Conservation (phyloP, 92 coral and sea anemone genomes). For the Porites cylindrica region DNA sequence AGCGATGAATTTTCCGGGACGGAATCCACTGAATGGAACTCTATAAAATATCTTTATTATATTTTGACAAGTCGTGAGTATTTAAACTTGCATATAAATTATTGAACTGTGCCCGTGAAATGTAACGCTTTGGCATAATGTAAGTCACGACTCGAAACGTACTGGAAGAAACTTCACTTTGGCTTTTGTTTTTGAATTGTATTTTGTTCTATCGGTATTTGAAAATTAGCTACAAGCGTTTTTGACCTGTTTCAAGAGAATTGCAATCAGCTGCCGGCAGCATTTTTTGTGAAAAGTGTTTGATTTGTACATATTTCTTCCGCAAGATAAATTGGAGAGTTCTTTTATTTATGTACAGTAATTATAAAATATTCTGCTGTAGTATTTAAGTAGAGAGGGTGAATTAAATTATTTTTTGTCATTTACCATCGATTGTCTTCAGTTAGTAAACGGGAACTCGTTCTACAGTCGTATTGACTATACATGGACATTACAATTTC, state of each 20-base stretch:
- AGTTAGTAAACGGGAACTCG: no score
- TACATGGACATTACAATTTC: no score
- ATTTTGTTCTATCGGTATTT: neutral
- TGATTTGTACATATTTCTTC: neutral
- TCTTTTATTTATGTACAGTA: constrained; percentile 23
- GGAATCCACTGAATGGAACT: neutral
- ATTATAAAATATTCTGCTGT: neutral
- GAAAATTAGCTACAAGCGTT: neutral
- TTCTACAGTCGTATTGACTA: no score
- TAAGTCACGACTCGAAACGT: no score
- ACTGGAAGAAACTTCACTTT: neutral
- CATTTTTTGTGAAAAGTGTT: neutral
- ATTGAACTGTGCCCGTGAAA: neutral
- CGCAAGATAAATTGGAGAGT: neutral
- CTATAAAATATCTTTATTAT: no score
- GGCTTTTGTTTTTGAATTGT: neutral
- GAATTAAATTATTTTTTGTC: constrained; percentile 31
- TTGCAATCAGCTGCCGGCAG: neutral
- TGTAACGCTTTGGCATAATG: neutral
- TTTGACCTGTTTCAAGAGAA: neutral
- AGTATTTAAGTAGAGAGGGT: constrained; percentile 9
- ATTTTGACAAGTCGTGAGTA: neutral
- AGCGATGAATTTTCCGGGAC: neutral
- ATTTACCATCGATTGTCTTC: no score
- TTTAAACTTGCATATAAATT: neutral